Evolutionary conservation across 2,888 invertebrate species (phyloP).

Genomic region (Gnatocerus cornutus): DNA sequence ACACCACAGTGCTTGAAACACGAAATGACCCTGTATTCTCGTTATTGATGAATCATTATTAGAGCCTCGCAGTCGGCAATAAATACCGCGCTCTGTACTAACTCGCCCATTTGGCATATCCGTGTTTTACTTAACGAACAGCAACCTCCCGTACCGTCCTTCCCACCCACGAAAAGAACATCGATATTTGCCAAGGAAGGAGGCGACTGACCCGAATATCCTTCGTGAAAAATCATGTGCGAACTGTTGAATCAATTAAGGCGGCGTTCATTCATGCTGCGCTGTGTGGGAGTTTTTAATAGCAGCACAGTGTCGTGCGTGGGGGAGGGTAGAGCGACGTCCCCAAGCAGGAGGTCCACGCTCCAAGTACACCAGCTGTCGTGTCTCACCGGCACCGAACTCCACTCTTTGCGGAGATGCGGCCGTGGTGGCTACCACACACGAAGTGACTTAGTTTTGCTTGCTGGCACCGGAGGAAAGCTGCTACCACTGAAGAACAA

Average conservation of each 20-base stretch:
- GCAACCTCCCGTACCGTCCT: conserved; percentile 19
- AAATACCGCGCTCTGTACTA: no score
- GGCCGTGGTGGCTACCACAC: conserved; percentile 38
- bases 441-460: conserved; percentile 43
- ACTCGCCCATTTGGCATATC: background rate
- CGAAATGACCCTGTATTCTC: no score
- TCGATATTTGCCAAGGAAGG: conserved; percentile 15
- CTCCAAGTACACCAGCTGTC: conserved; percentile 38
- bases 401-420: conserved; percentile 17
- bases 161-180: conserved; percentile 24
- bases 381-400: conserved; percentile 31
- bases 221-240: conserved; percentile 44
- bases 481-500: conserved; percentile 20
- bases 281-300: conserved; percentile 47
- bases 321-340: conserved; percentile 23
- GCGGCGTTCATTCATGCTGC: conserved; percentile 48
- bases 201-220: conserved; percentile 30
- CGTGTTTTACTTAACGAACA: conserved; percentile 8
- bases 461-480: conserved; percentile 5
- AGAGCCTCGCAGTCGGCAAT: no score
- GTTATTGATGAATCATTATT: no score
- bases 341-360: conserved; percentile 43
- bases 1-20: no score
- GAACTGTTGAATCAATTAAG: conserved; percentile 49
- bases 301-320: conserved; percentile 36